Evolutionary conservation across 1,140 invertebrate genomes (phyloP), one percentile per base, ranked within the genome.

Genomic region (Thaumatotibia leucotreta): DNA sequence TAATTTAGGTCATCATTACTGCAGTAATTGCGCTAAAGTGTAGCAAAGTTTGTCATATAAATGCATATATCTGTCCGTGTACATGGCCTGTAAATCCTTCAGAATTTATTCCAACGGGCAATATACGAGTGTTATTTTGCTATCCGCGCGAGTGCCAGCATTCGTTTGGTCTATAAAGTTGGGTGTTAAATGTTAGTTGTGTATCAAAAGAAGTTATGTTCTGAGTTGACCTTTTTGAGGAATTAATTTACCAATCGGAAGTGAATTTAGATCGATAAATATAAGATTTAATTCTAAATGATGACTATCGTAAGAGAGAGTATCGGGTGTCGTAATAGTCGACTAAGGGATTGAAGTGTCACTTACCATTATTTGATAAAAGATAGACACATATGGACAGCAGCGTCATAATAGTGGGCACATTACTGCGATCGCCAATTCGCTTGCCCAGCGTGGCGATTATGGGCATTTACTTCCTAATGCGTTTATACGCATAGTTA

Each of bases 141-240:
- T 52, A 52, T 52, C 24, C 24, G 50, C 50, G 5, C 50, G 23
- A 14, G 22, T 24, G 50, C 50, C 50, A 52, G 23, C n/a, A 39
- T 45, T 23, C 10, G 22, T 27, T 27, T 27, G 50, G 11, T 20
- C 50, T 3, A 52, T 52, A 52, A 52, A 52, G 22, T 27, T 24
- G 50, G 23, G 50, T 52, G 23, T 52, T 52, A 27, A 52, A 52
- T 27, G 50, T 52, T 52, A 52, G 49, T 52, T 24, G 24, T 52
- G 11, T 52, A 22, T 52, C 50, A 52, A 23, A 27, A 27, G 11
- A 27, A 27, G 50, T 52, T 27, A 52, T 52, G 50, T 27, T 27
- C 24, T 22, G 23, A 24, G 24, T 52, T 52, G 50, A 24, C 50
- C 50, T 52, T 52, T 52, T 0, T 14, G 14, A 0, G 39, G 17